Evolutionary conservation across 1,140 invertebrate species (phyloP).

Genomic region (Euwallacea similis): DNA sequence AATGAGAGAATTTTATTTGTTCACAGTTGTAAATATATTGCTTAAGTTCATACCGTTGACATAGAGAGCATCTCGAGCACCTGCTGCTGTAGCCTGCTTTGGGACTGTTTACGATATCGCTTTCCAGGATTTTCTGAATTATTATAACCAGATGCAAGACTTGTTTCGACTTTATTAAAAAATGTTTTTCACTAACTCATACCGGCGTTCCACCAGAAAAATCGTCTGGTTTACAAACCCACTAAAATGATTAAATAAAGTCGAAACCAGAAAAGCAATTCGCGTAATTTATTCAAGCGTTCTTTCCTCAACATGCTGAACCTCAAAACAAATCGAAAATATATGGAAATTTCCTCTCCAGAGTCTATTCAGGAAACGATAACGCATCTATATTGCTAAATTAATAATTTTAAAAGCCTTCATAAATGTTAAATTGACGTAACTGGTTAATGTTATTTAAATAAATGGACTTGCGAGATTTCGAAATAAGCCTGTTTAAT

Average conservation of each 20-base stretch:
- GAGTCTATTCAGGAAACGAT: constrained; percentile 37
- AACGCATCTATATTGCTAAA: constrained; percentile 36
- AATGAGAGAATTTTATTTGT: constrained; percentile 27
- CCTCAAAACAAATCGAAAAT: constrained; percentile 35
- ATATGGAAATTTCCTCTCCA: constrained; percentile 36
- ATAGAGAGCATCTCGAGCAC: constrained; percentile 14
- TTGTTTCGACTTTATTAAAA: constrained; percentile 1
- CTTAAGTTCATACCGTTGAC: constrained; percentile 16
- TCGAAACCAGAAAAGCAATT: constrained; percentile 23
- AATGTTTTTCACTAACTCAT: not conserved
- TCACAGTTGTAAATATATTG: constrained; percentile 27
- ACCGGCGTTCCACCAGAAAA: too few relatives aligned
- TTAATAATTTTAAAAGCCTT: constrained; percentile 36
- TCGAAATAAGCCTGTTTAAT: constrained; percentile 18
- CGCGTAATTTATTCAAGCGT: constrained; percentile 28
- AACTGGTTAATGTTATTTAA: constrained; percentile 33
- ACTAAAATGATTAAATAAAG: constrained; percentile 21
- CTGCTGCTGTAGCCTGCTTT: constrained; percentile 3
- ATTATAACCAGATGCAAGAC: not conserved
- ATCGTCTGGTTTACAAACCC: not conserved
- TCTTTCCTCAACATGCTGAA: constrained; percentile 28
- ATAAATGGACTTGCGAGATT: constrained; percentile 29
- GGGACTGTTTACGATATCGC: constrained; percentile 9
- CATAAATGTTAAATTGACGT: constrained; percentile 37
- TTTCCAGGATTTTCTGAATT: constrained; percentile 1